These are phyloP conservation scores for Drosophila bifasciata DNA, from an alignment of 1,140 invertebrate species.

Conservation along the genomic window DNA sequence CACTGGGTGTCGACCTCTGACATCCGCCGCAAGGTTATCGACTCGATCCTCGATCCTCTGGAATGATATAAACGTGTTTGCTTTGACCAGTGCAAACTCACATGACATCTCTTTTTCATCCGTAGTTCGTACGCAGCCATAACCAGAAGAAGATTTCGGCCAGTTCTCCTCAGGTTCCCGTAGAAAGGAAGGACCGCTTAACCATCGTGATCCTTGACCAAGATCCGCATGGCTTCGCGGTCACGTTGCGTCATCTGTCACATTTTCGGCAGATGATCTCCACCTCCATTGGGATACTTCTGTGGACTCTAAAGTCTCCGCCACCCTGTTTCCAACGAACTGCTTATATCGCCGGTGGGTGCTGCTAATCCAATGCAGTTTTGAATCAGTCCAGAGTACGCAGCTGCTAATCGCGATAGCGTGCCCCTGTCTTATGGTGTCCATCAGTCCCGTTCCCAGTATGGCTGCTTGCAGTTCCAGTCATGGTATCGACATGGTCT, in stretches of 20 bases:
- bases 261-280: conserved; percentile 5
- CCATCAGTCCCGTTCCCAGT: conserved; percentile 64
- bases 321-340: conserved; percentile 68
- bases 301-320: conserved; percentile 54
- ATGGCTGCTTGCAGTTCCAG: conserved; percentile 84
- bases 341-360: conserved; percentile 12
- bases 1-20: too few relatives aligned
- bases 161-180: not conserved
- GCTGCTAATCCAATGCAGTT: conserved; percentile 26
- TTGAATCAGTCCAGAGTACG: conserved; percentile 27
- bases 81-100: conserved; percentile 1
- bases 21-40: too few relatives aligned
- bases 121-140: not conserved
- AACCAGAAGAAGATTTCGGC: not conserved
- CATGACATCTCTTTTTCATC: not conserved
- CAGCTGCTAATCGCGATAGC: too few relatives aligned
- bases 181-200: not conserved
- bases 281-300: conserved; percentile 4
- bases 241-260: too few relatives aligned
- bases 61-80: too few relatives aligned
- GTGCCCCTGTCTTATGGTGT: conserved; percentile 7
- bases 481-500: conserved; percentile 74
- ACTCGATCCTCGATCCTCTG: too few relatives aligned
- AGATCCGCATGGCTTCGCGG: not conserved
- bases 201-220: not conserved